Base-by-base conservation (phyloP, 2,797 vertebrate species). In the Pelochelys cantorii region DNA sequence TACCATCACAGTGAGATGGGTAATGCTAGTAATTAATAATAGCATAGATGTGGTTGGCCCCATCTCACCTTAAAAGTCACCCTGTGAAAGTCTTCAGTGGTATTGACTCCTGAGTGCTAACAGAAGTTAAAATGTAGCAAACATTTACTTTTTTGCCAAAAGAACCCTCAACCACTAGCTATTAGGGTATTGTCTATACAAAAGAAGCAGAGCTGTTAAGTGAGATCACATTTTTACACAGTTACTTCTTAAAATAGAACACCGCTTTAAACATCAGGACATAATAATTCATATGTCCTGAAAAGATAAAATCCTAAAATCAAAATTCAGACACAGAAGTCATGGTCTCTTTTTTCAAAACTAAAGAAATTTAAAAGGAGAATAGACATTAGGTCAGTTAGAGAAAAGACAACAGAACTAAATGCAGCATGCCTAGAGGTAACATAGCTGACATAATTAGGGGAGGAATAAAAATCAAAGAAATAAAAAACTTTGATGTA, bases 391-490 rank as follows among this genome's bases (percentile, higher is more conserved):
- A 90, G 48, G 34, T 85, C 54, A 60, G 85, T 60, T 87, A 94
- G 42, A 90, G 75, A 93, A 91, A 31, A 94, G 92, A 91, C 48
- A 93, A 56, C 87, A 86, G 78, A 87, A 93, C 94, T 96, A 95
- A 94, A 89, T 81, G 79, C 25, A 91, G 75, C 74, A 68, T 86
- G 87, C 80, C 82, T 92, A 93, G 87, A 92, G 86, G 87, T 97
- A 96, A 92, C 62, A 96, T 22, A 95, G 85, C 79, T 96, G 94
- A 96, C 91, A 95, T 95, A 96, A 97, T 96, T 96, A 94, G 84
- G 88, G 62, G 29, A 95, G 52, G 22, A 80, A 86, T 94, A 95
- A 95, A 85, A 92, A 90, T 54, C 75, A 97, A 97, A 98, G 92
- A 81, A 93, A 91, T 71, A 92, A 96, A 96, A 95, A 55, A 22